Evolutionary conservation across 1,140 invertebrate genomes (phyloP), one percentile per base, ranked within the genome.

Genomic region (Procambarus virginalis): DNA sequence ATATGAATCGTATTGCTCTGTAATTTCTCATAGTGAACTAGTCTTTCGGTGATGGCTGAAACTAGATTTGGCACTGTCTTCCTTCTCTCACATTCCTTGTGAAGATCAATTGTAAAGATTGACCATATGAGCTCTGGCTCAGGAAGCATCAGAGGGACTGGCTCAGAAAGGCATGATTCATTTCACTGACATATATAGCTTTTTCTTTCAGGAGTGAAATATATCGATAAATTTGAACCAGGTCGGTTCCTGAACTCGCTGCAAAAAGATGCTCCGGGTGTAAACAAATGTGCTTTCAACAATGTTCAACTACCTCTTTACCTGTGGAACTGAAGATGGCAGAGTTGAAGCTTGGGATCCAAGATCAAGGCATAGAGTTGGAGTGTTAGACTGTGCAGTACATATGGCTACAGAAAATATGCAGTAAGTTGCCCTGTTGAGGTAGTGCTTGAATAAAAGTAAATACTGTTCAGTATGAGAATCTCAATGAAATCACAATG

Each of bases 331-430:
- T n/a, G 96, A 96, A 92, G 97, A 98, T 94, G 99, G 99, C 0
- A 96, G 96, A 93, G 95, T 99, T 5, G 98, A 99, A 94, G 98
- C 98, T 2, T 99, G 98, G 98, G 99, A 99, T 95, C 97, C 98
- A 60, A 94, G 98, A 88, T 95, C 95, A 3, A 96, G 96, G 92
- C 95, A 95, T 48, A 95, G 96, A 93, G 97, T 97, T 91, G 97
- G 96, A 51, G 95, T 95, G 55, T 94, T 99, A 6, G 98, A 99
- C 94, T 98, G 97, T 94, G 98, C 76, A 9, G n/a, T 86, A 55
- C 87, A 91, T 68, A 91, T 91, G 82, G 77, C 80, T 48, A 73
- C 79, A 73, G 90, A 91, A 34, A 87, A 78, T 58, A 51, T 87
- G 22, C 80, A 86, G 84, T 87, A 79, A 87, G 90, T 88, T 34